Evolutionary conservation across 2,797 vertebrate genomes (phyloP).

Genomic region (Scomberomorus guttatus): DNA sequence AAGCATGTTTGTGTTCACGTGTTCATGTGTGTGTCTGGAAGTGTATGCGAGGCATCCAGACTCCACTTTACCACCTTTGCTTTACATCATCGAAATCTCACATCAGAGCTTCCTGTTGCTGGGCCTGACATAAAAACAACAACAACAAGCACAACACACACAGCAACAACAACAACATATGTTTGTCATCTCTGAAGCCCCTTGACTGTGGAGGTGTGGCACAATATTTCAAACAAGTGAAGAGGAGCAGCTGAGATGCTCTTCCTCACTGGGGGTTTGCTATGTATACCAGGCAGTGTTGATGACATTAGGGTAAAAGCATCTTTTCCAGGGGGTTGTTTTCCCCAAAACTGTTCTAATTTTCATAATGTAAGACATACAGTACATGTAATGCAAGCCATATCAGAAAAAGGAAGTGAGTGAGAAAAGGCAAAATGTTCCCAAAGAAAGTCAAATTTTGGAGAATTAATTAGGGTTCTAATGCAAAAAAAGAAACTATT

Average conservation of each 20-base stretch:
- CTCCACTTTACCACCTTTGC: conserved; percentile 3
- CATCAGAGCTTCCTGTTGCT: conserved; percentile 1
- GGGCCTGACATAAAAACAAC: neutral
- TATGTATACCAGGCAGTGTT: conserved; percentile 7
- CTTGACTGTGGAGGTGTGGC: conserved; percentile 15
- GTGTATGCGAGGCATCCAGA: neutral
- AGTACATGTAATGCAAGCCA: neutral
- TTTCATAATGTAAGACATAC: conserved; percentile 8
- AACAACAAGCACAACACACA: conserved; percentile 8
- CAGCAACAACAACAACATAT: conserved; percentile 43
- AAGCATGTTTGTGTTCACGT: conserved; percentile 39
- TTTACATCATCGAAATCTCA: neutral
- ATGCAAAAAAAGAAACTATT: neutral
- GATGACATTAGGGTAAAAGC: conserved; percentile 32
- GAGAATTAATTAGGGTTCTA: too few relatives aligned
- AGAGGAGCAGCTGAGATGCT: conserved; percentile 26
- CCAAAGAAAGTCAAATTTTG: neutral
- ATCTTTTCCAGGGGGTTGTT: conserved; percentile 49
- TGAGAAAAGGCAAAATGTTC: neutral
- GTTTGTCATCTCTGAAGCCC: conserved; percentile 38
- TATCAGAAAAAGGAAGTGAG: neutral
- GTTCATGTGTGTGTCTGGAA: neutral
- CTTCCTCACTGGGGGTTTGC: conserved; percentile 29
- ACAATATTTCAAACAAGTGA: conserved; percentile 11
- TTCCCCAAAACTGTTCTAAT: conserved; percentile 13